Evolutionary conservation across 2,113 vertebrate species (phyloP).

Genomic region (Tragelaphus strepsiceros): DNA sequence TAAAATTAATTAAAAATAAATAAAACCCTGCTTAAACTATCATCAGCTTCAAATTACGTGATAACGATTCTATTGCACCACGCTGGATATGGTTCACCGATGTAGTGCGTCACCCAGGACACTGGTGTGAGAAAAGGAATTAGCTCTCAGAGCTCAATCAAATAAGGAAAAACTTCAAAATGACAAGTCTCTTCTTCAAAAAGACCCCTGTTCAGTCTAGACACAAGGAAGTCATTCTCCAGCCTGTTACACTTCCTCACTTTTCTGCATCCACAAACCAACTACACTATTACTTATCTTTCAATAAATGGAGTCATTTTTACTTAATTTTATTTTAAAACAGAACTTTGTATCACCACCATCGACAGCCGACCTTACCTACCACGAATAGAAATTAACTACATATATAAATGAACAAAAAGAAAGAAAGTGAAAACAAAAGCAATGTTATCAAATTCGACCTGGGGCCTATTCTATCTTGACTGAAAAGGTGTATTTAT

Average conservation of each 20-base stretch:
- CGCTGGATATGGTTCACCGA: neutral
- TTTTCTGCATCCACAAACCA: neutral
- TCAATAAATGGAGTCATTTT: neutral
- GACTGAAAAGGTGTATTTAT: neutral
- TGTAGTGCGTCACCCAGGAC: neutral
- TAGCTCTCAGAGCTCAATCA: neutral
- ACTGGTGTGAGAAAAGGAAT: neutral
- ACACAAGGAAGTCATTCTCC: neutral
- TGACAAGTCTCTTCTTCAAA: neutral
- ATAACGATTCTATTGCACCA: neutral
- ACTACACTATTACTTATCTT: neutral
- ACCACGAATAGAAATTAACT: neutral
- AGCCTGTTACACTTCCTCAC: neutral
- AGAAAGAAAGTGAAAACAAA: neutral
- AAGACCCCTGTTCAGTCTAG: neutral
- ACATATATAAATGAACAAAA: neutral
- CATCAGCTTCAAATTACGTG: neutral
- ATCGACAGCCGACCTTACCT: neutral
- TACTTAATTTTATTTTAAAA: conserved; percentile 7
- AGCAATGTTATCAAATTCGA: neutral
- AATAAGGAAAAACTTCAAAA: neutral
- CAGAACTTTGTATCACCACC: neutral
- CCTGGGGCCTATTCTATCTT: neutral
- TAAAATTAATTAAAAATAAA: neutral
- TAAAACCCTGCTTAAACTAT: neutral